Percentiles rank a stretch among this genome's conserved stretches.
Evolutionary conservation across 2,797 vertebrate genomes (phyloP).

Genomic region (Neomorphus geoffroyi): DNA sequence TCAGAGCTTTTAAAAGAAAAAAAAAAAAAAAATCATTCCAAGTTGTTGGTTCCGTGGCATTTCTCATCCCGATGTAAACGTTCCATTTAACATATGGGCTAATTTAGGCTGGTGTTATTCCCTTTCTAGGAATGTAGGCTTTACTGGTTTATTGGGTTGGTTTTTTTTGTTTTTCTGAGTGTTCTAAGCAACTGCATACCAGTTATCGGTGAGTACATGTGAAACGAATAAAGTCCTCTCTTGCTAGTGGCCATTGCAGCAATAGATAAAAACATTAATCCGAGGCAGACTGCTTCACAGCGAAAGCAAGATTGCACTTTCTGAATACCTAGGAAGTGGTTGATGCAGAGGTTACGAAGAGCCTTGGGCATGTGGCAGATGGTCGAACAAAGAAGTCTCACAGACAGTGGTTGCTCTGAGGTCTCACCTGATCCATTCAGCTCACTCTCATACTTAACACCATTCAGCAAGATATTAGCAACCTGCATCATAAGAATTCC

Average conservation of each 20-base stretch:
- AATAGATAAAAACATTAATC: background rate
- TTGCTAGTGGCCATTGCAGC: background rate
- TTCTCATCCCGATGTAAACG: background rate
- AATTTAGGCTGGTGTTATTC: background rate
- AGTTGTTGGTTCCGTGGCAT: background rate
- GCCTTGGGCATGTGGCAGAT: conserved; percentile 96
- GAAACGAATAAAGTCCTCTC: background rate
- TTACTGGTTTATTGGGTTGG: background rate
- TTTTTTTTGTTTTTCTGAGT: background rate
- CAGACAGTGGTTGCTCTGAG: conserved; percentile 87
- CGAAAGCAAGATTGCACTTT: background rate
- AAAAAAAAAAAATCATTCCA: accelerated
- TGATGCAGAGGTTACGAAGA: conserved; percentile 93
- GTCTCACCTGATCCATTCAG: conserved; percentile 83
- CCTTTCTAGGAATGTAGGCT: background rate
- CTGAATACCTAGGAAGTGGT: conserved; percentile 93
- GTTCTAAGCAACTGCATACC: background rate
- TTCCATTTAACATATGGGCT: background rate
- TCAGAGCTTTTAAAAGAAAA: background rate
- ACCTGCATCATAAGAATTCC: conserved; percentile 79
- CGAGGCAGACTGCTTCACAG: accelerated
- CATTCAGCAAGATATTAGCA: conserved; percentile 95
- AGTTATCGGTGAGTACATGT: background rate
- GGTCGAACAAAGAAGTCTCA: conserved; percentile 89
- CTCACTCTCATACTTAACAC: conserved; percentile 93